phyloP scores from a whole-genome alignment of 2,797 vertebrate genomes.

The Antrozous pallidus region DNA sequence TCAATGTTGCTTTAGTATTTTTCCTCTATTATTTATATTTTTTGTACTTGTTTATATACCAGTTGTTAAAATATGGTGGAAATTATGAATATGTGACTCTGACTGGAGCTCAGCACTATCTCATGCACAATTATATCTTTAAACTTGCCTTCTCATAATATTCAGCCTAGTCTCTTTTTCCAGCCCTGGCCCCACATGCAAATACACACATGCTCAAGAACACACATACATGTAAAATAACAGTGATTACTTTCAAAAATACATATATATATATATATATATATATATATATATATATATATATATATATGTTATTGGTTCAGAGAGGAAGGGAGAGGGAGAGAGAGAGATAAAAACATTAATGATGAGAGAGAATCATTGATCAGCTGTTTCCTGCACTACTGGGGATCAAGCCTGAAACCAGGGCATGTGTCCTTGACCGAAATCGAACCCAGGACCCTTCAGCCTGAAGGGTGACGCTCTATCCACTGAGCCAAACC shows the following conservation, averaged over 20 bases:
- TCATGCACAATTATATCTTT: background rate
- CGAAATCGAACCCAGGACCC: no score
- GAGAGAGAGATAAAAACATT: no score
- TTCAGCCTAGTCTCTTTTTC: background rate
- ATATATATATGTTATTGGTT: no score
- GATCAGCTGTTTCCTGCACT: no score
- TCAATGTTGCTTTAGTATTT: background rate
- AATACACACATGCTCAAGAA: background rate
- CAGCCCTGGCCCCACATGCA: background rate
- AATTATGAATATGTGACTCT: background rate
- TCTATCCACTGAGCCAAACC: no score
- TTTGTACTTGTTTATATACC: constrained; percentile 8
- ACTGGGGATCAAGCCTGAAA: no score
- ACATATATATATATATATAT: no score
- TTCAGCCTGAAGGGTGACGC: no score
- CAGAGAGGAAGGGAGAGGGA: no score
- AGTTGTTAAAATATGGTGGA: background rate
- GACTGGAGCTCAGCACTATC: background rate
- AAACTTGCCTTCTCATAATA: background rate
- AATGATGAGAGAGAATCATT: no score
- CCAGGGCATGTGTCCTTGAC: no score
- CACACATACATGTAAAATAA: background rate
- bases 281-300: no score
- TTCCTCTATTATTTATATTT: constrained; percentile 7
- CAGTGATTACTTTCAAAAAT: background rate